Evolutionary conservation across 2,888 invertebrate species (phyloP).

Genomic region (Hoplodrina ambigua): DNA sequence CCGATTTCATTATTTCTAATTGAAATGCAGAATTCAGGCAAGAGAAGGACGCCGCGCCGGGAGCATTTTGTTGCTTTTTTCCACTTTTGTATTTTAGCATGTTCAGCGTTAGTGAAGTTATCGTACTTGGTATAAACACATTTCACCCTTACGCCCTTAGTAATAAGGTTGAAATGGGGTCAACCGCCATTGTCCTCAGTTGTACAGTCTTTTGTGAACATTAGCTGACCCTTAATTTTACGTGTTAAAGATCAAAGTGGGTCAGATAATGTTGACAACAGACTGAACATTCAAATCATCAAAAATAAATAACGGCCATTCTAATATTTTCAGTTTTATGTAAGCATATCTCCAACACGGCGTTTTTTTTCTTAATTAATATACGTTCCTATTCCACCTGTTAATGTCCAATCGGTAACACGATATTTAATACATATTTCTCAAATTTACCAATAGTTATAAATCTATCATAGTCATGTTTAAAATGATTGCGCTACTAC

Average conservation of each 20-base stretch:
- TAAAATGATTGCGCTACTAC: conserved; percentile 35
- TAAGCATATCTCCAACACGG: neutral
- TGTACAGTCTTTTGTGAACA: too few relatives aligned
- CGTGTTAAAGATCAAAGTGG: too few relatives aligned
- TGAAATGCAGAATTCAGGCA: conserved; percentile 25
- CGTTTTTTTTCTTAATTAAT: neutral
- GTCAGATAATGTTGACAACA: too few relatives aligned
- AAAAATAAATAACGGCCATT: too few relatives aligned
- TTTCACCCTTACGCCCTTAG: too few relatives aligned
- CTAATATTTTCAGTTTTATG: neutral
- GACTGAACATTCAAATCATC: too few relatives aligned
- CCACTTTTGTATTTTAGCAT: neutral
- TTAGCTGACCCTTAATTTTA: too few relatives aligned
- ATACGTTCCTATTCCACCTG: conserved; percentile 1
- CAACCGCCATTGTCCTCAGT: too few relatives aligned
- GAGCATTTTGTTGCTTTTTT: neutral
- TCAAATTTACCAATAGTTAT: conserved; percentile 46
- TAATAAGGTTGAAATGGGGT: too few relatives aligned
- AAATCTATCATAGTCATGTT: conserved; percentile 43
- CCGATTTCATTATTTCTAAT: conserved; percentile 35
- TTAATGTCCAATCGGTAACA: conserved; percentile 9
- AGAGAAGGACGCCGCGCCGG: too few relatives aligned
- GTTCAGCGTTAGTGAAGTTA: too few relatives aligned
- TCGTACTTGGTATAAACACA: too few relatives aligned
- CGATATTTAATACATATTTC: conserved; percentile 38